phyloP scores from a whole-genome alignment of 53 echinoderm and acorn worm species.

The Henricia sp. region DNA sequence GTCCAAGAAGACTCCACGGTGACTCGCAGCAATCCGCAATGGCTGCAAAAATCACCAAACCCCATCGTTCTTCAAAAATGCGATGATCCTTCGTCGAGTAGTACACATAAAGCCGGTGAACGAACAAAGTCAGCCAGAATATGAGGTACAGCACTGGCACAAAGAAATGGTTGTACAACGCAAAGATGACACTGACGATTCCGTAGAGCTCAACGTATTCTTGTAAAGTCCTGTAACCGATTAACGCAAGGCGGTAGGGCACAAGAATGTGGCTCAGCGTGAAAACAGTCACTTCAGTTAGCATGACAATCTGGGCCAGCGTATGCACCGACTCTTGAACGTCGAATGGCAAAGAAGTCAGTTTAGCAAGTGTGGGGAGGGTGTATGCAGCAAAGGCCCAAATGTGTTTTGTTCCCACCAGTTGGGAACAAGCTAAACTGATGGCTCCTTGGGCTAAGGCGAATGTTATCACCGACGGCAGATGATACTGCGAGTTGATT shows the following conservation, averaged over 20 bases:
- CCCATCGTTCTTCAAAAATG: constrained; percentile 79
- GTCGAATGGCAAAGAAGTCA: constrained; percentile 53
- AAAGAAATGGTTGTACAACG: constrained; percentile 88
- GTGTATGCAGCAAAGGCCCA: constrained; percentile 81
- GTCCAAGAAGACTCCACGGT: constrained; percentile 95
- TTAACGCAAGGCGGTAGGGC: constrained; percentile 82
- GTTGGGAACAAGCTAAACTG: constrained; percentile 63
- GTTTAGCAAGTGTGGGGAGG: constrained; percentile 64
- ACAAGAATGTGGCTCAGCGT: constrained; percentile 78
- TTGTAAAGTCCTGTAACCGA: constrained; percentile 81
- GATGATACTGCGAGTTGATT: constrained; percentile 13
- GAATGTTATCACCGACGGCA: constrained; percentile 47
- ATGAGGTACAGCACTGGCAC: constrained; percentile 82
- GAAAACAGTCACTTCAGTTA: constrained; percentile 71
- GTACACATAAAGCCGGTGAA: constrained; percentile 82
- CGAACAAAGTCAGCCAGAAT: constrained; percentile 84
- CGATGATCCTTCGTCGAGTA: constrained; percentile 64
- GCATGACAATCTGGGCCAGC: constrained; percentile 69
- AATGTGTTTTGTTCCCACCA: constrained; percentile 73
- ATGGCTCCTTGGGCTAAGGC: constrained; percentile 60
- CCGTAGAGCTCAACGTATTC: constrained; percentile 90
- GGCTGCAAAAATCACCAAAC: constrained; percentile 77
- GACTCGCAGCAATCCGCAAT: constrained; percentile 91
- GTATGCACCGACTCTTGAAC: constrained; percentile 64
- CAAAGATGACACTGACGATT: constrained; percentile 84